phyloP scores from a whole-genome alignment of 2,797 vertebrate genomes.

The Smutsia temminckii region DNA sequence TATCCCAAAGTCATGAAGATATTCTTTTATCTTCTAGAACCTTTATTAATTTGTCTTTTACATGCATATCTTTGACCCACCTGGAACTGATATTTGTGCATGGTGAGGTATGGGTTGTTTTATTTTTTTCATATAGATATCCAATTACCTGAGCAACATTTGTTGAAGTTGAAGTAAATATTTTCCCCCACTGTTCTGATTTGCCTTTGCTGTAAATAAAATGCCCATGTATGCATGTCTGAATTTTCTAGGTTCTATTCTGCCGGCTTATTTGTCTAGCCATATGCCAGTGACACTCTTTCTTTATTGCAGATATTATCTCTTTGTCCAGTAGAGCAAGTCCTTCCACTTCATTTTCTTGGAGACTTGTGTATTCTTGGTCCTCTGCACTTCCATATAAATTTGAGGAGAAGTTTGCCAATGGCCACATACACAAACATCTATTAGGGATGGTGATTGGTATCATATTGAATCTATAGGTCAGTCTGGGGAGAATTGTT shows the following conservation, averaged over 20 bases:
- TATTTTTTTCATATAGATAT: not conserved
- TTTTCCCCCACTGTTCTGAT: not conserved
- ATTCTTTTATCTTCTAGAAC: not conserved
- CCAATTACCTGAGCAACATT: not conserved
- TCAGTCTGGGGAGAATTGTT: not conserved
- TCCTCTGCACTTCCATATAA: not conserved
- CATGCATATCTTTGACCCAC: not conserved
- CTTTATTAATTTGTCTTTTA: not conserved
- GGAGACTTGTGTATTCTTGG: not conserved
- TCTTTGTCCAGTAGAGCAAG: not conserved
- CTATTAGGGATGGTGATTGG: not conserved
- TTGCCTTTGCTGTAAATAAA: not conserved
- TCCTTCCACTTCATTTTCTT: not conserved
- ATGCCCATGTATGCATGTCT: not conserved
- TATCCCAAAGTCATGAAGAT: not conserved
- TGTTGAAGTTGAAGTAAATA: not conserved
- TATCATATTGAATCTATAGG: not conserved
- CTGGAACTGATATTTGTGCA: not conserved
- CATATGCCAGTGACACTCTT: not conserved
- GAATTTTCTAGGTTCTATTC: not conserved
- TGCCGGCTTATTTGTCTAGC: not conserved
- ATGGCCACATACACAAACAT: not conserved
- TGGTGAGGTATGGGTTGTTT: not conserved
- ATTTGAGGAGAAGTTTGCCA: not conserved
- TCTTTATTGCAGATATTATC: not conserved